These are phyloP conservation scores for Gymnoscopelus microlampas DNA, from an alignment of 2,797 vertebrate genomes.

Conservation along the genomic window DNA sequence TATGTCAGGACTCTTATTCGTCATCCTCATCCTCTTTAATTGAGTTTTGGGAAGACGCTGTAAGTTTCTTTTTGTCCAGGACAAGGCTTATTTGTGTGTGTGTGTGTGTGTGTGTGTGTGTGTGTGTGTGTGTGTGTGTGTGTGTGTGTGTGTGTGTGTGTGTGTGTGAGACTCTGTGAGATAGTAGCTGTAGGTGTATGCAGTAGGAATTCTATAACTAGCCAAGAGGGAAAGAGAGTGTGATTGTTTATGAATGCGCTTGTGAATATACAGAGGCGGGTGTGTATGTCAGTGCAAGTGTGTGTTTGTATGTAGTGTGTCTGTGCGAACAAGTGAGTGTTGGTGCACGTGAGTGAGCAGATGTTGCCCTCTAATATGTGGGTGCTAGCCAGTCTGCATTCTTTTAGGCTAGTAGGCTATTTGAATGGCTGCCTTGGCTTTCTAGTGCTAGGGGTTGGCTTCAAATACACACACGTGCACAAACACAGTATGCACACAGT, in stretches of 20 bases:
- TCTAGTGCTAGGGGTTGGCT: not conserved
- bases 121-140: slow-evolving; percentile 16
- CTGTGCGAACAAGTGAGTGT: not conserved
- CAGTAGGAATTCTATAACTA: slow-evolving; percentile 27
- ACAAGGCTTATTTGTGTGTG: slow-evolving; percentile 17
- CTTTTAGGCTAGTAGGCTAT: slow-evolving; percentile 12
- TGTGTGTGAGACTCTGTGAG: not conserved
- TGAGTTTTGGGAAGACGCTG: slow-evolving; percentile 94
- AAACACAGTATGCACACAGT: not conserved
- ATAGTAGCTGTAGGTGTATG: slow-evolving; percentile 27
- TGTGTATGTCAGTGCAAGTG: slow-evolving; percentile 26
- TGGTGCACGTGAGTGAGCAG: not conserved
- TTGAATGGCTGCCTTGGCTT: slow-evolving; percentile 26
- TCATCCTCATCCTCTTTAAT: slow-evolving; percentile 96
- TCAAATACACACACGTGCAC: not conserved
- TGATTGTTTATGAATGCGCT: slow-evolving; percentile 1
- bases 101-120: slow-evolving; percentile 28
- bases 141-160: slow-evolving; percentile 28
- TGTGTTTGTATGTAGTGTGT: slow-evolving; percentile 3
- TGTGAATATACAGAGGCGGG: too few species aligned
- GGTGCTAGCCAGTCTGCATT: slow-evolving; percentile 11
- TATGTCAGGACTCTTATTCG: slow-evolving; percentile 94
- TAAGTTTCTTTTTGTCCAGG: slow-evolving; percentile 85
- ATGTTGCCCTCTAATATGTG: slow-evolving; percentile 10
- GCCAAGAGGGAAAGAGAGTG: slow-evolving; percentile 2